Base-by-base conservation (phyloP, 2,113 vertebrate species). In the Clarias macrocephalus region DNA sequence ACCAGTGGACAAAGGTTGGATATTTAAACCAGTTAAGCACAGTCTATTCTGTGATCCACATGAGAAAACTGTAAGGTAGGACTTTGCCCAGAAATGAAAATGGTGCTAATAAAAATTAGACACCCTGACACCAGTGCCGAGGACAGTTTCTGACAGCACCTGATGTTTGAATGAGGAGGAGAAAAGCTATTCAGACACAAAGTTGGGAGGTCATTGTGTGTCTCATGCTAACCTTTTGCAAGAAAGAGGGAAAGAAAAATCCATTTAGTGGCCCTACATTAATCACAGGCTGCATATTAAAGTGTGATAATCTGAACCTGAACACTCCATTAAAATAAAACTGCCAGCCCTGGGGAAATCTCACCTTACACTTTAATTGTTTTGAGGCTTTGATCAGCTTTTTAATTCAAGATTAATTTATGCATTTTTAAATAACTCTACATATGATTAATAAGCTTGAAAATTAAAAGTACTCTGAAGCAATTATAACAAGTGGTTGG, bases 361-460 rank as follows among this genome's bases (percentile, higher is more conserved):
- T 97, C 96, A 99, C 97, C 97, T 98, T 98, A 98, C 97, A 98
- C 97, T 99, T 96, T 99, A 99, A 99, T 99, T 99, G 98, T 99
- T 99, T 99, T 97, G 96, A 98, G 97, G 97, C 96, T 97, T 97
- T 99, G 97, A 99, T 98, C 97, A 97, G 97, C 97, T 99, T 99
- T 96, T 99, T 98, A 99, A 99, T 99, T 97, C 96, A 98, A 99
- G 97, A 99, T 99, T 99, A 99, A 99, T 99, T 99, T 99, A 99
- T 99, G 98, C 97, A 98, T 98, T 99, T 99, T 99, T 99, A 99
- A 99, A 99, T 99, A 99, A 99, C 97, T 98, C 97, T 98, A 98
- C 97, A 97, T 99, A 99, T 99, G 98, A 99, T 99, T 99, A 99
- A 99, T 99, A 99, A 97, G 97, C 97, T 98, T 96, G 98, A 98